Conservation (phyloP, 2,888 invertebrate species). For the Drosophila testacea region DNA sequence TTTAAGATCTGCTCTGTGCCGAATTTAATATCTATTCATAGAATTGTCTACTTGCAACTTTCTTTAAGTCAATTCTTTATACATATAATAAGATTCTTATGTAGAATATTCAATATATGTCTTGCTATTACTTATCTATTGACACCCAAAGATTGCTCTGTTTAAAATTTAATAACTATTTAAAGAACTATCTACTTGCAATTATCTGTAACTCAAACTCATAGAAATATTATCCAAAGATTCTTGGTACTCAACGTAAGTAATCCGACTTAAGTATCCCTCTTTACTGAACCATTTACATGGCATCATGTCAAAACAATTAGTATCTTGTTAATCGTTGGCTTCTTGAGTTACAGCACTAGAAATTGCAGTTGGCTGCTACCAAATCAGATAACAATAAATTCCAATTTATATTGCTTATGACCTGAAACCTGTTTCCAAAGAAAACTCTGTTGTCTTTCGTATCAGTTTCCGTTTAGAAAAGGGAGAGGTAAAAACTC, state of each 20-base stretch:
- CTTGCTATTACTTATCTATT: too few relatives aligned
- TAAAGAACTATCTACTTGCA: not conserved
- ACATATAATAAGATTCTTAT: too few relatives aligned
- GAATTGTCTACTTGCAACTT: not conserved
- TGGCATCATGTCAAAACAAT: constrained; percentile 16
- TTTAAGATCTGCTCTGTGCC: too few relatives aligned
- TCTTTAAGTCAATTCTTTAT: not conserved
- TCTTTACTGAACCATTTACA: not conserved
- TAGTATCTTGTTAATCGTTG: constrained; percentile 7
- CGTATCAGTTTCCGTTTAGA: constrained; percentile 32
- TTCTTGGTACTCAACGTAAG: not conserved
- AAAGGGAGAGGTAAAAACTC: not conserved
- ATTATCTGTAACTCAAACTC: not conserved
- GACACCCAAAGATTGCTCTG: too few relatives aligned
- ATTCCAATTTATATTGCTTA: constrained; percentile 2
- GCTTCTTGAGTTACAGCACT: constrained; percentile 7
- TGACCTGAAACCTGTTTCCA: constrained; percentile 11
- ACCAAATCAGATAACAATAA: constrained; percentile 25
- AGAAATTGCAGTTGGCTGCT: constrained; percentile 5
- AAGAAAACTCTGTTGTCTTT: not conserved
- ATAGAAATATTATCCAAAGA: not conserved
- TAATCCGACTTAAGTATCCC: not conserved
- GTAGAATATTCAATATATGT: too few relatives aligned
- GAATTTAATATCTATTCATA: too few relatives aligned
- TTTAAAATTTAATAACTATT: too few relatives aligned